Base-by-base conservation (phyloP, 1,140 invertebrate species). In the Homalodisca vitripennis region DNA sequence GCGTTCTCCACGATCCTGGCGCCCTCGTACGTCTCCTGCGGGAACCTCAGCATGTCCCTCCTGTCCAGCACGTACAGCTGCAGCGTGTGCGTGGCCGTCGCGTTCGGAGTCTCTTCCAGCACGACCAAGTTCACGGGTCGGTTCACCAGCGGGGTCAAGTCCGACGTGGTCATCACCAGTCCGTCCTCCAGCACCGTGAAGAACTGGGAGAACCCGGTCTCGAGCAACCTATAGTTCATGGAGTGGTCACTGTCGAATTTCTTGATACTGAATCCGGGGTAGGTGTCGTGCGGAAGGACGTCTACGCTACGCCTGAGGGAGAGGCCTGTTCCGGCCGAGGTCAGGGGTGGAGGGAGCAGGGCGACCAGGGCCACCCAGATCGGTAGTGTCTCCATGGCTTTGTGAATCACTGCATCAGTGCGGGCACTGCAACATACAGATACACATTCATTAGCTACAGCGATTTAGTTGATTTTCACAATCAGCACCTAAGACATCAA, bases 151-250 rank as follows among this genome's bases (percentile, higher is more conserved):
- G 92, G 89, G 26, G 86, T 85, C 2, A 95, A 81, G 73, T 94
- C 92, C 1, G 90, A 86, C 1, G 92, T 94, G 20, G 92, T 95
- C 92, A 95, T 95, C 10, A 96, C 86, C 51, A 94, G 85, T 26
- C 93, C 94, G 79, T 94, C 89, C 62, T 90, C 87, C n/a, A 96
- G 84, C 31, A 95, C 87, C 0, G 93, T 90, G 77, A 96, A 96
- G 77, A 89, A 94, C 62, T 90, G 86, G 13, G 89, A 90, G 78
- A 87, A 92, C 53, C 88, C 90, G 24, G 87, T 91, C 71, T 93
- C 89, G 72, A 93, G 77, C 14, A 92, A 80, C 22, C 84, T 86
- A 77, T 88, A 92, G 30, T 85, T 83, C 71, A 84, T 80, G 67
- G 83, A 80, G 46, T 81, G 79, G 63, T 79, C 75, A 32, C 76